Evolutionary conservation across 2,113 vertebrate species (phyloP).

Genomic region (Poecile atricapillus): DNA sequence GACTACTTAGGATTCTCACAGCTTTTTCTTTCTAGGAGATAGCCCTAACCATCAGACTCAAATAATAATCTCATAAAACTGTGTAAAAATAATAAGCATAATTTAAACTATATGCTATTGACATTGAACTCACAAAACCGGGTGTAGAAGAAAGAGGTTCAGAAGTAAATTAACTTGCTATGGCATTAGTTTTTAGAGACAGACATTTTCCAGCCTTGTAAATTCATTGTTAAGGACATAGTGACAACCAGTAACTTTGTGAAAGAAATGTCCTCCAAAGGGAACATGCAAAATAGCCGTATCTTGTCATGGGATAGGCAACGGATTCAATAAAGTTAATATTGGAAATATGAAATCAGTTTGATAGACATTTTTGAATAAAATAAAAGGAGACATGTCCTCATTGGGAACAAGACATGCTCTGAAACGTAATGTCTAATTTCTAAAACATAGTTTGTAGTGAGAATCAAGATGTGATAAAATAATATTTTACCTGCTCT

Average conservation of each 20-base stretch:
- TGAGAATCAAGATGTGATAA: neutral
- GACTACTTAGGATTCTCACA: neutral
- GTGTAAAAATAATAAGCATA: neutral
- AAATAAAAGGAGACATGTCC: neutral
- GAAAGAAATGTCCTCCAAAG: neutral
- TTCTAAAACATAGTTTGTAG: neutral
- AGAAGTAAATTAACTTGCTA: neutral
- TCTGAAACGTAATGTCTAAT: neutral
- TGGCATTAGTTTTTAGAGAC: neutral
- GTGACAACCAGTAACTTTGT: neutral
- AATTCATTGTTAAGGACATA: neutral
- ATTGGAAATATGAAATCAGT: neutral
- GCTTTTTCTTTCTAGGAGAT: neutral
- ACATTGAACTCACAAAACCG: neutral
- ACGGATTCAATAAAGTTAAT: neutral
- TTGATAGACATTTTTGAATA: neutral
- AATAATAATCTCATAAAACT: neutral
- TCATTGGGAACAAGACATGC: neutral
- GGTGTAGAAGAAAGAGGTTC: neutral
- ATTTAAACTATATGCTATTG: neutral
- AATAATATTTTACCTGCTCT: neutral
- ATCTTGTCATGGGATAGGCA: neutral
- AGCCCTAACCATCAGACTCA: neutral
- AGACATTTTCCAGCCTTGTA: neutral
- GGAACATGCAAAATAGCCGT: neutral